A percentile compares a stretch with the other conserved stretches of the same genome.
phyloP scores from a whole-genome alignment of 2,797 vertebrate genomes.

The Semotilus atromaculatus region DNA sequence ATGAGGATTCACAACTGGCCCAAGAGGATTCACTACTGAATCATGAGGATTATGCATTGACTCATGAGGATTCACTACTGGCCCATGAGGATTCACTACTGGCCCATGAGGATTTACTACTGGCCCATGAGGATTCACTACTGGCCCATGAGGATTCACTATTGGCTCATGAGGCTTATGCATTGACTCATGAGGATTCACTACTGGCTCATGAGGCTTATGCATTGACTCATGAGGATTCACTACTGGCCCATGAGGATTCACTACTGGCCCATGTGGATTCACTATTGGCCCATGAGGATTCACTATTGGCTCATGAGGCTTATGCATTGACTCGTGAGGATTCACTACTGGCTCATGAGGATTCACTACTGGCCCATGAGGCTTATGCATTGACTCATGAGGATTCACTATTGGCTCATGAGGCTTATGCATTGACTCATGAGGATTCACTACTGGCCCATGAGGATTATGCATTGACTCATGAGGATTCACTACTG shows the following conservation, averaged over 20 bases:
- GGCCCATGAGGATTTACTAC: not conserved
- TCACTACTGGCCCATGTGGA: not conserved
- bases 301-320: not conserved
- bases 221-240: not conserved
- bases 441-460: not conserved
- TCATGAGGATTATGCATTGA: not conserved
- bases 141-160: accelerated
- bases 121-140: not conserved
- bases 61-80: not conserved
- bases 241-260: not conserved
- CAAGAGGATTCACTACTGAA: too few relatives aligned
- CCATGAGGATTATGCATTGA: not conserved
- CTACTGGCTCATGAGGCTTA: not conserved
- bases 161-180: not conserved
- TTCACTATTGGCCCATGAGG: too few relatives aligned
- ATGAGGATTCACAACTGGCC: not conserved
- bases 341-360: not conserved
- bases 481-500: not conserved
- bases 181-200: not conserved
- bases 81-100: not conserved
- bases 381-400: not conserved
- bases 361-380: too few relatives aligned
- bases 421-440: not conserved
- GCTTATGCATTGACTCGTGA: too few relatives aligned
- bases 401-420: not conserved